phyloP scores from a whole-genome alignment of 35 echinoderm and acorn worm species.

The Apostichopus japonicus region DNA sequence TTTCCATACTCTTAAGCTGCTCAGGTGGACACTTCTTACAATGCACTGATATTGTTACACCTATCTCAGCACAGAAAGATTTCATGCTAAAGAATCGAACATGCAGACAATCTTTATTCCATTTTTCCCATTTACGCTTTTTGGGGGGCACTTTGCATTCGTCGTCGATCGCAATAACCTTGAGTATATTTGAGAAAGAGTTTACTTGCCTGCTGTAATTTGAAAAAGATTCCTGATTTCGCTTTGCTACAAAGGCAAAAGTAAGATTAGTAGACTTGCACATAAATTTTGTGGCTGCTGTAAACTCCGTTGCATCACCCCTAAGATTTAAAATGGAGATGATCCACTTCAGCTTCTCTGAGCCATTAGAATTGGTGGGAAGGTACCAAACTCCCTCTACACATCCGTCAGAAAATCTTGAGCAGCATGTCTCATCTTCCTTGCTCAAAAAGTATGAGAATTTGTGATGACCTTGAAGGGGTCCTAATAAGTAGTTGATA shows the following conservation, averaged over 20 bases:
- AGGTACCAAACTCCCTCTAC: no score
- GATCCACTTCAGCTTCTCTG: no score
- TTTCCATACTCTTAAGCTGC: not conserved
- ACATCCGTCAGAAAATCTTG: not conserved
- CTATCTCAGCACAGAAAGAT: not conserved
- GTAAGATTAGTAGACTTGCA: not conserved
- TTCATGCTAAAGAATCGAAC: not conserved
- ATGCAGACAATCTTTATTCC: not conserved
- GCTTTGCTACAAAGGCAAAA: not conserved
- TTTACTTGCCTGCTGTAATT: not conserved
- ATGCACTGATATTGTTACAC: not conserved
- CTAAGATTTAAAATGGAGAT: not conserved
- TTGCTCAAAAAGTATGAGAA: constrained; percentile 4
- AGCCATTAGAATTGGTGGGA: no score
- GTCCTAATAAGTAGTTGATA: not conserved
- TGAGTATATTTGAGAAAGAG: not conserved
- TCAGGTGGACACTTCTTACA: not conserved
- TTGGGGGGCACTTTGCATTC: not conserved
- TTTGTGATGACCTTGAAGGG: not conserved
- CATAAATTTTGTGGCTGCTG: not conserved
- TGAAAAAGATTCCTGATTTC: not conserved
- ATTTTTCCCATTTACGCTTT: not conserved
- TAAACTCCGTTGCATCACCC: not conserved
- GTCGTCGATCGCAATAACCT: not conserved
- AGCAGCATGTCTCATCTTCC: not conserved